Percentiles rank a stretch among this genome's conserved stretches.
phyloP scores from a whole-genome alignment of 2,888 invertebrate species.

The Diploptera punctata region DNA sequence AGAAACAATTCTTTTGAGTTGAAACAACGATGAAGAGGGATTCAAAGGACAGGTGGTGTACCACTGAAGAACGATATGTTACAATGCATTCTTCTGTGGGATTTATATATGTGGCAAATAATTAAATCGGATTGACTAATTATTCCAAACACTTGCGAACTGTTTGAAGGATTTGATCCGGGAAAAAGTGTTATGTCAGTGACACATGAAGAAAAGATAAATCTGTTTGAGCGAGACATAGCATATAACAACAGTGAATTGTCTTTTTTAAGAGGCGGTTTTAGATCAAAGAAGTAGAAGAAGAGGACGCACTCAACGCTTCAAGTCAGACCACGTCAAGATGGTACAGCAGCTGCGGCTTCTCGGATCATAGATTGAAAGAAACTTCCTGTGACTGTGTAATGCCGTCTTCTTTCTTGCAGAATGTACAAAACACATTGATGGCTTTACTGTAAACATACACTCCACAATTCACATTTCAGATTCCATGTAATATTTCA shows the following conservation, averaged over 20 bases:
- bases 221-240: neutral
- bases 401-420: too few species aligned
- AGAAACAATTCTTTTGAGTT: too few species aligned
- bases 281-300: neutral
- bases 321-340: neutral
- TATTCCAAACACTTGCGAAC: conserved; percentile 8
- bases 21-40: too few species aligned
- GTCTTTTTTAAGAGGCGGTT: neutral
- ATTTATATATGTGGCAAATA: neutral
- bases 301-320: neutral
- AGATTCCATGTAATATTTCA: too few species aligned
- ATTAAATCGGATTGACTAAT: neutral
- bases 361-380: too few species aligned
- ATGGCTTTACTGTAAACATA: too few species aligned
- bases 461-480: too few species aligned
- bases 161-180: neutral
- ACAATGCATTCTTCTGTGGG: neutral
- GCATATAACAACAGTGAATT: neutral
- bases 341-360: neutral
- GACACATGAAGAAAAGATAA: neutral
- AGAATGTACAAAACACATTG: too few species aligned
- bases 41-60: too few species aligned
- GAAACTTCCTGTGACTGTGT: too few species aligned
- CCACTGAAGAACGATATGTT: too few species aligned
- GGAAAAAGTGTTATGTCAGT: neutral